Conservation (phyloP, 2,797 vertebrate genomes). For the Phoeniculus purpureus region DNA sequence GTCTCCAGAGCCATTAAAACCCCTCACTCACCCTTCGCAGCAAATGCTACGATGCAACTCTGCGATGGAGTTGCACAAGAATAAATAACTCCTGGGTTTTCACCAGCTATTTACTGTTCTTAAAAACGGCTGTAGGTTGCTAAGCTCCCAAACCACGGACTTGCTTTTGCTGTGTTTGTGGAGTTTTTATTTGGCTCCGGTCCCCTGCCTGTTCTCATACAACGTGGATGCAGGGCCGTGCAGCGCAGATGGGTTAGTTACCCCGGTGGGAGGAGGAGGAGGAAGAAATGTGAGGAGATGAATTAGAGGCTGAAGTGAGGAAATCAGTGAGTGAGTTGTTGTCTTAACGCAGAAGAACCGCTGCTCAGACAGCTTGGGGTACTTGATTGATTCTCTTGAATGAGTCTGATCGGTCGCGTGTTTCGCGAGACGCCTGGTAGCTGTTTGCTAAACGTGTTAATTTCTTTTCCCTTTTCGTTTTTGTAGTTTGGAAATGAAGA, state of each 20-base stretch:
- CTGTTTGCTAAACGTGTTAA: not conserved
- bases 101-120: not conserved
- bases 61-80: not conserved
- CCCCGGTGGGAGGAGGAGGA: conserved; percentile 33
- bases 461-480: conserved; percentile 21
- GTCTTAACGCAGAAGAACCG: not conserved
- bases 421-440: not conserved
- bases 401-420: not conserved
- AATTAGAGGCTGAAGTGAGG: not conserved
- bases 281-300: conserved; percentile 1
- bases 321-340: not conserved
- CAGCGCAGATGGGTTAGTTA: not conserved
- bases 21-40: not conserved
- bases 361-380: not conserved
- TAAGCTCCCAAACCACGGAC: not conserved
- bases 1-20: not conserved
- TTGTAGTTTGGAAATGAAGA: conserved; percentile 96
- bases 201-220: not conserved
- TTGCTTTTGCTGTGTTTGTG: not conserved
- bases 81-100: not conserved
- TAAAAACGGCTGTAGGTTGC: not conserved
- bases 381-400: not conserved
- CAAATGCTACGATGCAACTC: not conserved
- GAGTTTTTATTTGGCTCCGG: not conserved
- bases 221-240: not conserved